Base-by-base conservation (phyloP, 2,113 vertebrate genomes). In the Bubo scandiacus region DNA sequence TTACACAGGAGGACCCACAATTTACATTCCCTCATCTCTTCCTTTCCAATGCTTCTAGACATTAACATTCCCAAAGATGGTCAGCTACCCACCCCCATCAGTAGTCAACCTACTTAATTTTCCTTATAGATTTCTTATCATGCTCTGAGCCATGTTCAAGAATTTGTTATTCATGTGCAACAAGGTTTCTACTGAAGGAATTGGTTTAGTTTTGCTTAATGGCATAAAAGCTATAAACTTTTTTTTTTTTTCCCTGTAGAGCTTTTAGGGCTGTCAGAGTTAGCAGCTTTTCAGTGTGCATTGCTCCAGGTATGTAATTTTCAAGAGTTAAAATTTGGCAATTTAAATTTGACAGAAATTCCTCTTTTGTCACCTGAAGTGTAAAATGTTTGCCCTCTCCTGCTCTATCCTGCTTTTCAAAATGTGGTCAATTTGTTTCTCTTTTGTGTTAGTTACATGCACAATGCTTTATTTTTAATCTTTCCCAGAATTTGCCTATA, bases 381-480 rank as follows among this genome's bases (percentile, higher is more conserved):
- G 34, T 72, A 75, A 95, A 89, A 59, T 63, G 34, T 59, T 91
- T 81, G 42, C 47, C 61, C 40, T 85, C 14, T 68, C 26, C 65
- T 78, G 11, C 16, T 65, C 30, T 70, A 38, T 71, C 26, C 27
- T 79, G 18, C 10, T 67, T 10, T 67, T 79, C 57, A 78, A 59
- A 32, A 42, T 27, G 49, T 0, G 1, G 36, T 45, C 58, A 40
- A 29, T 85, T 87, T 57, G 20, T 58, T 78, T 63, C 0, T 0
- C n/a, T 74, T 92, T 52, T 91, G 6, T 86, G 36, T 68, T 82
- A 71, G 13, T 51, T 57, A 68, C 11, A 55, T 54, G 49, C 36
- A 68, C 23, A 79, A 72, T 72, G 36, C 27, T 90, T 29, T 74
- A 34, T 78, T 89, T 82, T 85, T 68, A 93, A 43, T 19, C 19